Conservation (phyloP, 2,113 vertebrate genomes). For the Cochlearius cochlearius region DNA sequence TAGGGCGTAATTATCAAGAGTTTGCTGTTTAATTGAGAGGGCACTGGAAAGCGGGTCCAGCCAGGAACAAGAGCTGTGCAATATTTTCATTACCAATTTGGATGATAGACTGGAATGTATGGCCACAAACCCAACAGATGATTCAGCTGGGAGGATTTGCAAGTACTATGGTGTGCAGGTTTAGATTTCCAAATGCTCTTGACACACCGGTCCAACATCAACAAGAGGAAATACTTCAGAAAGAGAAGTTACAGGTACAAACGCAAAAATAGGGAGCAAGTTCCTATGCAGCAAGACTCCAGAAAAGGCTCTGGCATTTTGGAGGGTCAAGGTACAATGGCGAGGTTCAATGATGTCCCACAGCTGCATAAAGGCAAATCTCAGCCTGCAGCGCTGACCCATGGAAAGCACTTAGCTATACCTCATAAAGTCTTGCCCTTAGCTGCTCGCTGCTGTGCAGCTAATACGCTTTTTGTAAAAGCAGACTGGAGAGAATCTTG, state of each 20-base stretch:
- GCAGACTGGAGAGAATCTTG: neutral
- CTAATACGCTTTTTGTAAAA: rapidly evolving
- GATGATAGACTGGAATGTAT: conserved; percentile 45
- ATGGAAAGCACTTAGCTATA: neutral
- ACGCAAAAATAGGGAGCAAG: neutral
- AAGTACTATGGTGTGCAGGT: neutral
- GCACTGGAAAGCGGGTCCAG: neutral
- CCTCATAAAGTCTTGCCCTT: neutral
- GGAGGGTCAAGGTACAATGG: neutral
- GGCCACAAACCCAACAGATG: neutral
- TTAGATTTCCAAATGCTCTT: neutral
- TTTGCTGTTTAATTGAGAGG: neutral
- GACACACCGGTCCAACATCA: neutral
- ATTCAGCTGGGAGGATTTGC: conserved; percentile 18
- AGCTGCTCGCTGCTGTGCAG: neutral
- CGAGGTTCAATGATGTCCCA: neutral
- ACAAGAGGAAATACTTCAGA: neutral
- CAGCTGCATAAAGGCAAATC: neutral
- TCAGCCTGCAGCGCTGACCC: neutral
- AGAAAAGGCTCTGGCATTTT: neutral
- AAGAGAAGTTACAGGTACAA: neutral
- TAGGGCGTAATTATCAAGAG: neutral
- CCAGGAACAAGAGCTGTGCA: neutral
- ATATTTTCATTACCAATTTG: neutral
- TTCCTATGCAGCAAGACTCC: neutral